These are phyloP conservation scores for Choreutis nemorana DNA, from an alignment of 2,888 invertebrate genomes.

Conservation along the genomic window DNA sequence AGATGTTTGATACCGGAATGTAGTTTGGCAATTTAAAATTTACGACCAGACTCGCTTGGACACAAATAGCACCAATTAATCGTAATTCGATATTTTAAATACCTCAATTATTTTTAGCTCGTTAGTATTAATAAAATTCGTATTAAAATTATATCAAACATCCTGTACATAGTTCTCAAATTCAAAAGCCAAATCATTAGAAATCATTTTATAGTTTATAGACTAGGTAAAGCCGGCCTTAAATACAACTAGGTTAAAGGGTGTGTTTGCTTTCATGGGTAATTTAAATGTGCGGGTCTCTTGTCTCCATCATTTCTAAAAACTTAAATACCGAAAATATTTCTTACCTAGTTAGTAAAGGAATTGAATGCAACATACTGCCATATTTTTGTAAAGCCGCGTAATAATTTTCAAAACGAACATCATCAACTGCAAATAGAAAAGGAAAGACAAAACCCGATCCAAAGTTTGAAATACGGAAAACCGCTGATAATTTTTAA, in stretches of 20 bases:
- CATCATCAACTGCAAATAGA: slow-evolving; percentile 30
- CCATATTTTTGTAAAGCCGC: slow-evolving; percentile 43
- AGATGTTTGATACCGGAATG: slow-evolving; percentile 44
- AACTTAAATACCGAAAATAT: not conserved
- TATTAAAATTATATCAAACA: slow-evolving; percentile 33
- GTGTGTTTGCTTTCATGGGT: slow-evolving; percentile 1
- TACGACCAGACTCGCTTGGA: slow-evolving; percentile 18
- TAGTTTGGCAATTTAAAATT: slow-evolving; percentile 14
- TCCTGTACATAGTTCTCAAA: slow-evolving; percentile 49
- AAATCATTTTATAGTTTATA: slow-evolving; percentile 43
- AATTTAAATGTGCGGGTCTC: no score
- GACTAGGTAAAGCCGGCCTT: slow-evolving; percentile 60
- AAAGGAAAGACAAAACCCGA: no score
- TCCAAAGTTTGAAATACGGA: no score
- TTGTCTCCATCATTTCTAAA: no score
- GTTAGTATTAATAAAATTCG: slow-evolving; percentile 26
- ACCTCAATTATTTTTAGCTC: slow-evolving; percentile 20
- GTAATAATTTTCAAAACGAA: slow-evolving; percentile 25
- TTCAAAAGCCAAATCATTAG: slow-evolving; percentile 23
- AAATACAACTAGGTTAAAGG: slow-evolving; percentile 36
- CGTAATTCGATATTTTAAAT: slow-evolving; percentile 21
- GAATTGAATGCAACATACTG: slow-evolving; percentile 61
- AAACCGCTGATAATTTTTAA: no score
- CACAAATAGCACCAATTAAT: slow-evolving; percentile 21
- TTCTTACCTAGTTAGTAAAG: slow-evolving; percentile 27